A percentile compares a stretch with the other conserved stretches of the same genome.
These are phyloP conservation scores for Temnothorax longispinosus DNA, from an alignment of 1,140 invertebrate species.

Conservation along the genomic window DNA sequence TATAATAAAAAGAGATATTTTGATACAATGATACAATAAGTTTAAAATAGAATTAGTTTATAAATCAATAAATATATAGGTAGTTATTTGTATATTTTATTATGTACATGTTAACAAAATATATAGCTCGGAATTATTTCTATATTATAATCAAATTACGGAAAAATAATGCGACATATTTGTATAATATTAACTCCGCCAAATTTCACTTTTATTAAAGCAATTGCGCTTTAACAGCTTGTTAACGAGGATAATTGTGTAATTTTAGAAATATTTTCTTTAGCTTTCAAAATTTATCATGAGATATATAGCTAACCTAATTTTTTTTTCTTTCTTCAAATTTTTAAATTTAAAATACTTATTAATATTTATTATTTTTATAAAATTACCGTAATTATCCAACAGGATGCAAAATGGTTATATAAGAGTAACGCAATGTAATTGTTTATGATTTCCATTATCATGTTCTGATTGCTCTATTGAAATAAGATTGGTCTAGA, in stretches of 20 bases:
- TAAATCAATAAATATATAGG: constrained; percentile 64
- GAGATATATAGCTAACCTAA: neutral
- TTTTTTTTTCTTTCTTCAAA: neutral
- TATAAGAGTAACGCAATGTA: neutral
- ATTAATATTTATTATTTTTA: neutral
- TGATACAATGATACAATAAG: neutral
- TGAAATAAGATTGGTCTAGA: neutral
- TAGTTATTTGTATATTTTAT: neutral
- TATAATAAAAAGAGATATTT: neutral
- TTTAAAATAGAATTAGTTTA: constrained; percentile 49
- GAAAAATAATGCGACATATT: constrained; percentile 34
- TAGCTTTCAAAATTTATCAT: neutral
- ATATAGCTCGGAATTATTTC: constrained; percentile 33
- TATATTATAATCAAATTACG: neutral
- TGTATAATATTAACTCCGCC: constrained; percentile 35
- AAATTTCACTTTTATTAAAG: constrained; percentile 13
- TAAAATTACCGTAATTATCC: neutral
- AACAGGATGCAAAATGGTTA: neutral
- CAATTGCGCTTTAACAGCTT: neutral
- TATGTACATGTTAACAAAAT: constrained; percentile 26
- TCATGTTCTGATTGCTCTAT: neutral
- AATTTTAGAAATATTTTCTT: constrained; percentile 18
- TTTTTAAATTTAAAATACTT: neutral
- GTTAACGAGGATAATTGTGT: neutral
- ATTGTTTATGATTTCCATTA: constrained; percentile 34